Percentiles rank a stretch among this genome's conserved stretches.
These are phyloP conservation scores for Amblyteles armatorius DNA, from an alignment of 2,888 invertebrate species.

Conservation along the genomic window DNA sequence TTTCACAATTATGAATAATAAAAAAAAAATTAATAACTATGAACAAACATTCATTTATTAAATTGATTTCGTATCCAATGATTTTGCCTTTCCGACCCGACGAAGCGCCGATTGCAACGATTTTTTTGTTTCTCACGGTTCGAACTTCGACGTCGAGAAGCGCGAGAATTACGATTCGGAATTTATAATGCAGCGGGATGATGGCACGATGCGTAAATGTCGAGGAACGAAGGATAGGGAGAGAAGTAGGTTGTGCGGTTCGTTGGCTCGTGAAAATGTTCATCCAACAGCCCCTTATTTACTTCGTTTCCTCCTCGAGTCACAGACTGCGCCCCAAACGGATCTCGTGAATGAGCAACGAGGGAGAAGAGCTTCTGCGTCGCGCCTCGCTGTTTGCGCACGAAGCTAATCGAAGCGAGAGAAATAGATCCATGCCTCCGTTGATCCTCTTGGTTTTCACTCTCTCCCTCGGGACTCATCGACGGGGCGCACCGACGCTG, in stretches of 20 bases:
- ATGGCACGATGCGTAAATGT: neutral
- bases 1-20: too few species aligned
- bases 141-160: neutral
- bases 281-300: constrained; percentile 8
- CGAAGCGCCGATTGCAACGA: too few species aligned
- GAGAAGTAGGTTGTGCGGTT: constrained; percentile 28
- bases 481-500: neutral
- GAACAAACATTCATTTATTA: too few species aligned
- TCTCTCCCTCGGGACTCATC: neutral
- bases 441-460: neutral
- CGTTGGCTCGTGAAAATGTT: constrained; percentile 51
- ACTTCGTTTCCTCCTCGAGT: neutral
- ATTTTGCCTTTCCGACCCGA: too few species aligned
- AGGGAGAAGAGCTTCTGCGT: constrained; percentile 6
- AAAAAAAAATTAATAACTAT: too few species aligned
- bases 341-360: constrained; percentile 9
- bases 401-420: neutral
- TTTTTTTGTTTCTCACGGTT: neutral
- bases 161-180: neutral
- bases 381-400: neutral
- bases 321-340: constrained; percentile 5
- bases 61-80: too few species aligned
- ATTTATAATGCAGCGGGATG: neutral
- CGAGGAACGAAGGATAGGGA: neutral
- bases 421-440: neutral